phyloP scores from a whole-genome alignment of 2,888 invertebrate genomes.

The Pandemis corylana region DNA sequence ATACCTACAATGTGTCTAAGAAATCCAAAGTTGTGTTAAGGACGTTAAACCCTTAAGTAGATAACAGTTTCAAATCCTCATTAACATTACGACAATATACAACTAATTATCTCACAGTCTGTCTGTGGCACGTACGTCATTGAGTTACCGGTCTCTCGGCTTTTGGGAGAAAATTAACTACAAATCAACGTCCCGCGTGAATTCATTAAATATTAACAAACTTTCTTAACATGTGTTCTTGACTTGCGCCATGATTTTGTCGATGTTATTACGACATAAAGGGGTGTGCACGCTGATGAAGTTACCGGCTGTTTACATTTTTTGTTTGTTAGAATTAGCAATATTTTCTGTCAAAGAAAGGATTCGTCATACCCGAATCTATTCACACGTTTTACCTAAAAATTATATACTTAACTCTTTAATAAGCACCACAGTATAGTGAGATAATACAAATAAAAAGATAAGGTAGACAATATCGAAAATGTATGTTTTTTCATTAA shows the following conservation, averaged over 20 bases:
- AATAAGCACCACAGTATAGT: no score
- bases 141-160: constrained; percentile 70
- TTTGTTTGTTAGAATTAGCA: neutral
- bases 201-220: constrained; percentile 83
- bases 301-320: neutral
- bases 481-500: no score
- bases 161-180: constrained; percentile 73
- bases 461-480: no score
- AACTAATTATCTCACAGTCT: constrained; percentile 16
- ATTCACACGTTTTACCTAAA: no score
- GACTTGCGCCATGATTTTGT: constrained; percentile 63
- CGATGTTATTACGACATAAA: constrained; percentile 12
- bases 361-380: no score
- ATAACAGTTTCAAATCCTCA: neutral
- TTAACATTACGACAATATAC: constrained; percentile 11
- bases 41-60: neutral
- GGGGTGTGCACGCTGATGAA: neutral
- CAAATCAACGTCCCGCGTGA: constrained; percentile 71
- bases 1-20: neutral
- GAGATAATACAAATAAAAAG: no score
- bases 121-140: constrained; percentile 57
- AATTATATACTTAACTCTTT: no score
- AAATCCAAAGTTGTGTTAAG: neutral
- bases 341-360: neutral
- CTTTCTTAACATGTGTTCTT: constrained; percentile 81